Evolutionary conservation across 2,797 vertebrate species (phyloP).

Genomic region (Anabas testudineus): DNA sequence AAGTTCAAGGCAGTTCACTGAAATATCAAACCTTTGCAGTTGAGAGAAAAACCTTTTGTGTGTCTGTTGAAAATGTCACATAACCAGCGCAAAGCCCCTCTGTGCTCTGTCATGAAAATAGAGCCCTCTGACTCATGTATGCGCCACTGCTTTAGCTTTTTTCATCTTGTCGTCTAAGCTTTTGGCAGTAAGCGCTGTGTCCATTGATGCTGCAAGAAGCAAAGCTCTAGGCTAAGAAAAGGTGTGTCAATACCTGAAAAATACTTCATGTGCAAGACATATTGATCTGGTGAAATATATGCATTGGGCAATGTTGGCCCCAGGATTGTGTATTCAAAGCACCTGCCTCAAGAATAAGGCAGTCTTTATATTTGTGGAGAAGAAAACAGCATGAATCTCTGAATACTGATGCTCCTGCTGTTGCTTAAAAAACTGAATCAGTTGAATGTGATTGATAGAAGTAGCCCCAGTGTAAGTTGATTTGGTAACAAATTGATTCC

Average conservation of each 20-base stretch:
- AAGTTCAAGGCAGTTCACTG: constrained; percentile 50
- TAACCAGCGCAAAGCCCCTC: constrained; percentile 26
- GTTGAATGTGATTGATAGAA: not conserved
- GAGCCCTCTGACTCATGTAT: constrained; percentile 31
- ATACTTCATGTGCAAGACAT: constrained; percentile 60
- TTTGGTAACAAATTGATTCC: constrained; percentile 2
- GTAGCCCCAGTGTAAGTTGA: not conserved
- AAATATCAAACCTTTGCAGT: constrained; percentile 56
- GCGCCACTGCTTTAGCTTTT: constrained; percentile 10
- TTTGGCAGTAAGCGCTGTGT: constrained; percentile 20
- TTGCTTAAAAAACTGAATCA: constrained; percentile 12
- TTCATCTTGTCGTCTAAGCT: constrained; percentile 26
- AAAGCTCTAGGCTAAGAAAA: constrained; percentile 35
- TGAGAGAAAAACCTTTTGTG: constrained; percentile 18
- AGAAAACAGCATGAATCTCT: constrained; percentile 18
- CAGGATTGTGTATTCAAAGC: constrained; percentile 61
- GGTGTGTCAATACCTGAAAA: constrained; percentile 64
- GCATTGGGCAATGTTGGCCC: constrained; percentile 44
- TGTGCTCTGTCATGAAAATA: constrained; percentile 47
- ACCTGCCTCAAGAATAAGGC: constrained; percentile 38
- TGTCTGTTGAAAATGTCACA: constrained; percentile 51
- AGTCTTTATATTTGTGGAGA: constrained; percentile 28
- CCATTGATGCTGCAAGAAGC: constrained; percentile 43
- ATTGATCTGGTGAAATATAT: constrained; percentile 68
- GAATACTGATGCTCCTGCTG: constrained; percentile 16